A percentile compares a stretch with the other conserved stretches of the same genome.
Evolutionary conservation across 2,888 invertebrate genomes (phyloP).

Genomic region (Machimus rusticus): DNA sequence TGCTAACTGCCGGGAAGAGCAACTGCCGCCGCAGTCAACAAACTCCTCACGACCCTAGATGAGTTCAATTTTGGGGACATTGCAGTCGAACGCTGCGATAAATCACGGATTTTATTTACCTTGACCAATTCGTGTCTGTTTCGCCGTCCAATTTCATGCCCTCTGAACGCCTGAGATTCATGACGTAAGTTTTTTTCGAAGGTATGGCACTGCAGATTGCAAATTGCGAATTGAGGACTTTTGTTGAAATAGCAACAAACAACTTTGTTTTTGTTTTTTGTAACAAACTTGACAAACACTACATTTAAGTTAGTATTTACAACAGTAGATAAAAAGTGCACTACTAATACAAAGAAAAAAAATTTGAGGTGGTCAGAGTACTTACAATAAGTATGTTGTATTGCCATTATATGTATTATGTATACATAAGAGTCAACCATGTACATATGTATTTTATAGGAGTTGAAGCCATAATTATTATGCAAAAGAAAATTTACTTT

Average conservation of each 20-base stretch:
- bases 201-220: background rate
- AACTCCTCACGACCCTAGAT: background rate
- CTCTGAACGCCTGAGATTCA: slow-evolving; percentile 28
- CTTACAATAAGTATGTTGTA: too few species aligned
- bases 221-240: background rate
- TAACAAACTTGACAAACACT: background rate
- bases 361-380: too few species aligned
- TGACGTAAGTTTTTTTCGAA: slow-evolving; percentile 22
- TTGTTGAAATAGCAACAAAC: background rate
- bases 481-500: too few species aligned
- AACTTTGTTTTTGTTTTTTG: background rate
- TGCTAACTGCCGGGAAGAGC: background rate
- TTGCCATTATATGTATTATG: too few species aligned
- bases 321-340: too few species aligned
- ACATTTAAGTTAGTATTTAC: too few species aligned
- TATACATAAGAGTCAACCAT: too few species aligned
- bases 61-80: background rate
- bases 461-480: too few species aligned
- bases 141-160: slow-evolving; percentile 39
- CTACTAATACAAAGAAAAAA: too few species aligned
- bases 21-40: slow-evolving; percentile 8
- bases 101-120: slow-evolving; percentile 41
- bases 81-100: slow-evolving; percentile 15
- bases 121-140: slow-evolving; percentile 42
- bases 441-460: too few species aligned